Evolutionary conservation across 2,113 vertebrate species (phyloP).

Genomic region (Triplophysa tibetana): DNA sequence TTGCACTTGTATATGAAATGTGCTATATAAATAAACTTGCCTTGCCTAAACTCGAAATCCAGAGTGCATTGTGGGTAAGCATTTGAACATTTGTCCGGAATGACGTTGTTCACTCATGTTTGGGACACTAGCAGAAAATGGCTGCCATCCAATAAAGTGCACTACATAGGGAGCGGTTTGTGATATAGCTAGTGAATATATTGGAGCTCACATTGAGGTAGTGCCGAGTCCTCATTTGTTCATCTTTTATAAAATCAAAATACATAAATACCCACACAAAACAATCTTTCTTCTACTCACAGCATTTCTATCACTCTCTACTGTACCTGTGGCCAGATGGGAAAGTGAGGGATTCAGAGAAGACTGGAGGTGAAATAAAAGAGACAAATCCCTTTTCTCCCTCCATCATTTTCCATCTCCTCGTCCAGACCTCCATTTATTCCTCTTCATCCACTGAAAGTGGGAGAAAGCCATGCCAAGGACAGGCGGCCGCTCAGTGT

Average conservation of each 20-base stretch:
- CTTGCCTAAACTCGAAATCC: too few species aligned
- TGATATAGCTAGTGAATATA: too few species aligned
- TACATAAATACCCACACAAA: neutral
- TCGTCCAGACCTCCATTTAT: neutral
- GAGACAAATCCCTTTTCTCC: slow-evolving; percentile 15
- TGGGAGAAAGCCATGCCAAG: slow-evolving; percentile 41
- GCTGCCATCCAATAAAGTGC: too few species aligned
- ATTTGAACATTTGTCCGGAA: too few species aligned
- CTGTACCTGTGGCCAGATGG: neutral
- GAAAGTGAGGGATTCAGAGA: neutral
- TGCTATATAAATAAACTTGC: too few species aligned
- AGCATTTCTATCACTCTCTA: neutral
- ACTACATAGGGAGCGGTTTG: too few species aligned
- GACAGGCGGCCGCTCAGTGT: slow-evolving; percentile 17
- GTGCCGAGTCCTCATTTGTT: neutral
- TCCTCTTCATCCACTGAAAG: too few species aligned
- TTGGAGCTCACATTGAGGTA: too few species aligned
- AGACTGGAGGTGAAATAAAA: neutral
- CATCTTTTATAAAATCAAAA: neutral
- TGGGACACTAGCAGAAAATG: too few species aligned
- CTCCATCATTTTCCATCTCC: neutral
- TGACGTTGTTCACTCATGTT: too few species aligned
- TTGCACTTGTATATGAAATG: too few species aligned
- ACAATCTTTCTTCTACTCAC: neutral
- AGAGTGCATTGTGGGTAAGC: too few species aligned